Conservation (phyloP, 2,888 invertebrate genomes). For the Cantharis lateralis region DNA sequence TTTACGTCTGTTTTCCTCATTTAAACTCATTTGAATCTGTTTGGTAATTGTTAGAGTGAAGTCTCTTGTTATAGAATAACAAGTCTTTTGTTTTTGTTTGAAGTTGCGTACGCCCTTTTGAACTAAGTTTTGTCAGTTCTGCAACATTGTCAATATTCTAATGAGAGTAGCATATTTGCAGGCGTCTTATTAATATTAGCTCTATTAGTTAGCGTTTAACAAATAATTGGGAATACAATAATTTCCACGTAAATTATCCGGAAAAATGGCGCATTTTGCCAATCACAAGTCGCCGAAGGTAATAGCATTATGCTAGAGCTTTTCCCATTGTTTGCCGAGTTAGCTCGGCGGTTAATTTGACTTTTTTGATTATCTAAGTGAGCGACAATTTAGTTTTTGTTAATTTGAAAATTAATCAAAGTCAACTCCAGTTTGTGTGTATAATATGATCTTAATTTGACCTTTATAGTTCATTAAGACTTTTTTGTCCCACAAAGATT, state of each 20-base stretch:
- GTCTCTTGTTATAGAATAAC: slow-evolving; percentile 54
- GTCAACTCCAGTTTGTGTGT: slow-evolving; percentile 3
- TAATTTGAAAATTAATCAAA: slow-evolving; percentile 12
- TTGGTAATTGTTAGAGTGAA: slow-evolving; percentile 52
- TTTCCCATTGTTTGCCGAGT: slow-evolving; percentile 4
- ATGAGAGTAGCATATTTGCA: slow-evolving; percentile 20
- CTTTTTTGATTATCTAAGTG: slow-evolving; percentile 3
- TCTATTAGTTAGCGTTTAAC: neutral
- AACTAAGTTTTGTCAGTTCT: slow-evolving; percentile 31
- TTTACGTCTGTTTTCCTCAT: slow-evolving; percentile 22
- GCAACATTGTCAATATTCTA: slow-evolving; percentile 31
- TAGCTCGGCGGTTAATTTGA: slow-evolving; percentile 1
- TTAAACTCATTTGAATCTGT: slow-evolving; percentile 49
- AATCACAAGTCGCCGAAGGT: neutral
- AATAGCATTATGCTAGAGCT: neutral
- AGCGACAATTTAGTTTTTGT: slow-evolving; percentile 11
- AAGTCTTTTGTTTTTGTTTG: slow-evolving; percentile 43
- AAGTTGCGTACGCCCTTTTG: slow-evolving; percentile 28
- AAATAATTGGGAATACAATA: neutral
- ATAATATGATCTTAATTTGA: slow-evolving; percentile 3
- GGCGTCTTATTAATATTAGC: slow-evolving; percentile 20
- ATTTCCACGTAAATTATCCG: neutral
- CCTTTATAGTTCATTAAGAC: slow-evolving; percentile 2
- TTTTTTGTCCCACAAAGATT: neutral
- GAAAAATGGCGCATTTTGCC: neutral